A percentile compares a stretch with the other conserved stretches of the same genome.
phyloP scores from a whole-genome alignment of 2,888 invertebrate genomes.

The Netelia fuscicornis region DNA sequence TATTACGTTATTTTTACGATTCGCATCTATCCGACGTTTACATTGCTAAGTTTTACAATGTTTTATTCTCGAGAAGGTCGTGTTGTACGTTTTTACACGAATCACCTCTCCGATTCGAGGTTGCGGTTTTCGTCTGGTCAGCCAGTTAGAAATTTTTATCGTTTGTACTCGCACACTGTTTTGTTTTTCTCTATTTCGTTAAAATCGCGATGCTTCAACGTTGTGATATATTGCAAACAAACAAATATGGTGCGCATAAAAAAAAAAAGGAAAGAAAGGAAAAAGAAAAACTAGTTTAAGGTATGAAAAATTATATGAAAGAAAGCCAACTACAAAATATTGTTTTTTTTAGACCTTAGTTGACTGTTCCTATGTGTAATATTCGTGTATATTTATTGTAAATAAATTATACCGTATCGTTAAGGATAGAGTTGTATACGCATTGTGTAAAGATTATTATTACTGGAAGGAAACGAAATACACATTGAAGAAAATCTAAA shows the following conservation, averaged over 20 bases:
- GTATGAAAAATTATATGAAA: slow-evolving; percentile 28
- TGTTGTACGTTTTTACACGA: slow-evolving; percentile 11
- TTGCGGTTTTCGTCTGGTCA: slow-evolving; percentile 21
- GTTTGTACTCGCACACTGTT: background rate
- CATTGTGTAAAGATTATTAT: slow-evolving; percentile 72
- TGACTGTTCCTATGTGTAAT: slow-evolving; percentile 81
- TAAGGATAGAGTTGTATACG: slow-evolving; percentile 79
- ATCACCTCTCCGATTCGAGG: background rate
- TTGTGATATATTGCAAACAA: slow-evolving; percentile 74
- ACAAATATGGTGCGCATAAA: slow-evolving; percentile 69
- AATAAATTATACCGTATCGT: slow-evolving; percentile 79
- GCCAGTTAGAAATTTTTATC: background rate
- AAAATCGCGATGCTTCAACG: slow-evolving; percentile 71
- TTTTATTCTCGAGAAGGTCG: slow-evolving; percentile 31
- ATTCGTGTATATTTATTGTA: slow-evolving; percentile 82
- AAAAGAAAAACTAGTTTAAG: slow-evolving; percentile 65
- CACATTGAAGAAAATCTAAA: slow-evolving; percentile 21
- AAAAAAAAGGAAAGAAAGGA: slow-evolving; percentile 65
- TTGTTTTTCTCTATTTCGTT: slow-evolving; percentile 19
- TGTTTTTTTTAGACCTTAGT: slow-evolving; percentile 75
- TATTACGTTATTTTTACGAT: slow-evolving; percentile 39
- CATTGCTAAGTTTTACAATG: slow-evolving; percentile 27
- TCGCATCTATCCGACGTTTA: slow-evolving; percentile 22
- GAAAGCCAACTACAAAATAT: slow-evolving; percentile 64
- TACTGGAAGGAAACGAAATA: slow-evolving; percentile 59